Base-by-base conservation (phyloP, 2,797 vertebrate genomes). In the Sphenodon punctatus region DNA sequence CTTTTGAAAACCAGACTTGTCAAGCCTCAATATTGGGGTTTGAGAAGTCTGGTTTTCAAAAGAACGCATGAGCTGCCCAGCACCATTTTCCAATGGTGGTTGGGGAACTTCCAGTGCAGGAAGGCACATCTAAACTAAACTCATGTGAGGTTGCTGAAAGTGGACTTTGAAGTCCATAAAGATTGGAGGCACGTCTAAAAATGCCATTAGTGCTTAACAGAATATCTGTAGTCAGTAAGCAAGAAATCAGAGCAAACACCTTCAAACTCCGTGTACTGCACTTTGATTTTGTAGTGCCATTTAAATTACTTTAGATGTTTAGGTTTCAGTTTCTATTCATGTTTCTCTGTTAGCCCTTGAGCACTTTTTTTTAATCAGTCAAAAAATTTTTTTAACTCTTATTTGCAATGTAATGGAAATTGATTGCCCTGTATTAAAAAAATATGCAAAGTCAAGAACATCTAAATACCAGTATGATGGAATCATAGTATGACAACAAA, bases 401-500 rank as follows among this genome's bases (percentile, higher is more conserved):
- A 51, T 6, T 63, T 17, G 7, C 36, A 72, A 12, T 0, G 0
- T 27, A 32, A 46, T 12, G 78, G 25, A 48, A 45, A 67, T 6
- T 1, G 55, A 46, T 19, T 4, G 5, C 22, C 39, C 9, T 27
- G 1, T 32, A 41, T 65, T 55, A 6, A 22, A 25, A 68, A 82
- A 73, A 70, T 77, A 74, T 10, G 16, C 34, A 14, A 68, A 66
- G 25, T 73, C 49, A 23, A 48, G 10, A 23, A 42, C 16, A 4
- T 32, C 56, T 17, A 67, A 19, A 43, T 34, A 63, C 41, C 8
- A 4, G 34, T 74, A 76, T 64, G n/a, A 81, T 78, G 85, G 6
- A 64, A 86, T 6, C 71, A 75, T 83, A 27, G 38, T 41, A 46
- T 3, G 80, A 59, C 46, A 75, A 12, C 71, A 75, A 74, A 6